These are phyloP conservation scores for Eupelmus urozonus DNA, from an alignment of 2,888 invertebrate species.

Conservation along the genomic window DNA sequence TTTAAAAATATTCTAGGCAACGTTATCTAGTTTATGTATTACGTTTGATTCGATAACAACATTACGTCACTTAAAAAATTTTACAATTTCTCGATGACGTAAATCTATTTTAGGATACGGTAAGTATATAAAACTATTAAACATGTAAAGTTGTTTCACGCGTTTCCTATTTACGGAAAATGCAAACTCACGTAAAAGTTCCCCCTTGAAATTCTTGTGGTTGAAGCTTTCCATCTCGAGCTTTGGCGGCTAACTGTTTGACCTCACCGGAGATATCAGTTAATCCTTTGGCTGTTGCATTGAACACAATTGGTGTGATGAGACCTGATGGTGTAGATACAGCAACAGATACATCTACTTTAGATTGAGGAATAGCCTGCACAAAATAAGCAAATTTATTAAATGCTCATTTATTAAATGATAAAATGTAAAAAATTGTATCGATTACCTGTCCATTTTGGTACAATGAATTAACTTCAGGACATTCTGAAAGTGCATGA, in stretches of 20 bases:
- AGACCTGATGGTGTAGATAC: slow-evolving; percentile 83
- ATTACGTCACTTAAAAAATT: slow-evolving; percentile 1
- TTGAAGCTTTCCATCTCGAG: slow-evolving; percentile 81
- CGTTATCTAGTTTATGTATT: no score
- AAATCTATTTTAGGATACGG: background rate
- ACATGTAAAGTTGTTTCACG: background rate
- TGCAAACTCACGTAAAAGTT: slow-evolving; percentile 78
- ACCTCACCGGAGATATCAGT: slow-evolving; percentile 79
- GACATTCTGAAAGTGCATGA: slow-evolving; percentile 79
- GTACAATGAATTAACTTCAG: slow-evolving; percentile 78
- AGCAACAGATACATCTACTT: slow-evolving; percentile 82
- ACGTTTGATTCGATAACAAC: no score
- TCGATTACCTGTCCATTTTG: slow-evolving; percentile 76
- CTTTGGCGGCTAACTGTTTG: slow-evolving; percentile 80
- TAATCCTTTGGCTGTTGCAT: slow-evolving; percentile 79
- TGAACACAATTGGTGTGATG: slow-evolving; percentile 82
- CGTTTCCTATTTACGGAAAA: background rate
- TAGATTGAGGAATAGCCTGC: slow-evolving; percentile 73
- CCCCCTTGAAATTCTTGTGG: slow-evolving; percentile 84
- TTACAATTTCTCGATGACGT: background rate
- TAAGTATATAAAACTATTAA: background rate
- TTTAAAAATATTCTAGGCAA: no score
- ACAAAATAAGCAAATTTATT: slow-evolving; percentile 39
- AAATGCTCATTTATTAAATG: slow-evolving; percentile 58
- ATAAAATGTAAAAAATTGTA: slow-evolving; percentile 34